phyloP scores from a whole-genome alignment of 2,113 vertebrate species.

The Aspidoscelis tigris region DNA sequence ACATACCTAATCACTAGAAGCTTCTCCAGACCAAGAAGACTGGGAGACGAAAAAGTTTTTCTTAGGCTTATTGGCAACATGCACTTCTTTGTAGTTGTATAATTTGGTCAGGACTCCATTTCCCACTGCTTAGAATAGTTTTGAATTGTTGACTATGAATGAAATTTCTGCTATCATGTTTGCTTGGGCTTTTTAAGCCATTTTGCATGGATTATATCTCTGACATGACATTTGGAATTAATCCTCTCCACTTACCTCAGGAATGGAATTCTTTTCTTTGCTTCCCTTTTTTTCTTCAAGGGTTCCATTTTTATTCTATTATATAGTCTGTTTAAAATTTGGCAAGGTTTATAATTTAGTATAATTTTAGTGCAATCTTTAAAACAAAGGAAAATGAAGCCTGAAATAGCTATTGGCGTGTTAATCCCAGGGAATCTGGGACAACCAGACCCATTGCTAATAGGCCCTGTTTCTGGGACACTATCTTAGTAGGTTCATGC shows the following conservation, averaged over 20 bases:
- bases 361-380: neutral
- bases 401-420: neutral
- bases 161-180: neutral
- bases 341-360: neutral
- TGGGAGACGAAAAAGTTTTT: neutral
- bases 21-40: slow-evolving; percentile 25
- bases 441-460: neutral
- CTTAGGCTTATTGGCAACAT: neutral
- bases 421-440: neutral
- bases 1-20: too few relatives aligned
- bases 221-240: slow-evolving; percentile 55
- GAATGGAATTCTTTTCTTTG: slow-evolving; percentile 39
- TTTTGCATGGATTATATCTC: slow-evolving; percentile 54
- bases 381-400: neutral
- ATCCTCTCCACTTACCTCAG: slow-evolving; percentile 28
- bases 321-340: slow-evolving; percentile 27
- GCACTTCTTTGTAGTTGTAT: slow-evolving; percentile 25
- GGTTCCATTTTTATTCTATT: slow-evolving; percentile 11
- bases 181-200: slow-evolving; percentile 30
- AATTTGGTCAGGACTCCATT: slow-evolving; percentile 2
- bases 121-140: slow-evolving; percentile 27
- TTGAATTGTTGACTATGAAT: slow-evolving; percentile 38
- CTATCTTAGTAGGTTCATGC: too few relatives aligned
- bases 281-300: slow-evolving; percentile 7
- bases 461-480: neutral